Evolutionary conservation across 1,140 invertebrate genomes (phyloP).

Genomic region (Drosophila lini): DNA sequence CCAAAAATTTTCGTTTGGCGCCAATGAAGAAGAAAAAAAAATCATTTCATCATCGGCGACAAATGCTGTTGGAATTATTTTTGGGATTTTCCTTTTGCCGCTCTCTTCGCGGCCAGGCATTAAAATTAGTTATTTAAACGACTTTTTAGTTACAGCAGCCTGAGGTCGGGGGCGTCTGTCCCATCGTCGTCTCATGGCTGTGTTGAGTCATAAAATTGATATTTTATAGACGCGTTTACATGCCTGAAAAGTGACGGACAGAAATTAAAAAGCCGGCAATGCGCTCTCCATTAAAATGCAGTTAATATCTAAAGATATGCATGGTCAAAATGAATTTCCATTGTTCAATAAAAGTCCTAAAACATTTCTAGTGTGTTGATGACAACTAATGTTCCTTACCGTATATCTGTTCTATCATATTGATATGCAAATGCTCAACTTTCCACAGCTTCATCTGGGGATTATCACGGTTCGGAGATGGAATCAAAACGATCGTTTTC

Average conservation of each 20-base stretch:
- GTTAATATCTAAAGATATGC: conserved; percentile 8
- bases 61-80: conserved; percentile 46
- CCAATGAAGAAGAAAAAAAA: conserved; percentile 45
- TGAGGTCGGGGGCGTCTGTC: conserved; percentile 28
- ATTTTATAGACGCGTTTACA: conserved; percentile 47
- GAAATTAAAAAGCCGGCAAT: conserved; percentile 14
- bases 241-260: conserved; percentile 20
- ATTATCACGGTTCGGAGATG: conserved; percentile 49
- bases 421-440: conserved; percentile 52
- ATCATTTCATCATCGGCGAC: conserved; percentile 55
- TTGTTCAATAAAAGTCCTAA: background rate
- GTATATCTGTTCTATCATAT: conserved; percentile 9
- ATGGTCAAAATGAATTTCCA: conserved; percentile 4
- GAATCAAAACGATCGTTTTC: conserved; percentile 43
- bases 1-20: conserved; percentile 36
- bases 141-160: conserved; percentile 50
- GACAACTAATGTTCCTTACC: conserved; percentile 11
- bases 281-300: conserved; percentile 18
- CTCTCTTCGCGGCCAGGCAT: conserved; percentile 30
- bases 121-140: conserved; percentile 70
- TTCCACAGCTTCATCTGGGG: conserved; percentile 36
- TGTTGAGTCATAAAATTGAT: conserved; percentile 55
- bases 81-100: conserved; percentile 31
- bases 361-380: conserved; percentile 6
- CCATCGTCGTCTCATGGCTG: background rate